Conservation (phyloP, 2,113 vertebrate species). For the Origma solitaria region DNA sequence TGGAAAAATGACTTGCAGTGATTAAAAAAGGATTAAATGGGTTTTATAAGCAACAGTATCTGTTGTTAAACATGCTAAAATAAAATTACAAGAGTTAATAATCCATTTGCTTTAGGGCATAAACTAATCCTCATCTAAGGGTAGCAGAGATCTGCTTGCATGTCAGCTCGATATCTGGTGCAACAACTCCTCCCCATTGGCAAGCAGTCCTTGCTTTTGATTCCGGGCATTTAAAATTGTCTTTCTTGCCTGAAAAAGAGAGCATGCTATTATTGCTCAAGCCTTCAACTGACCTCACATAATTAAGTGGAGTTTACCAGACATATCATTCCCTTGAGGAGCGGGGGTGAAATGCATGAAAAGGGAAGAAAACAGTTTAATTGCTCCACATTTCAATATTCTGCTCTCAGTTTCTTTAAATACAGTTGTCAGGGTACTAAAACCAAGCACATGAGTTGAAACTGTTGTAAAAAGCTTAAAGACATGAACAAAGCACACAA, state of each 20-base stretch:
- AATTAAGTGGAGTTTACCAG: conserved; percentile 42
- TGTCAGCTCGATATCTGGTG: conserved; percentile 22
- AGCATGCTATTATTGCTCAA: conserved; percentile 3
- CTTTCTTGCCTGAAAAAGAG: background rate
- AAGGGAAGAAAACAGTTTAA: conserved; percentile 23
- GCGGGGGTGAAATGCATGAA: background rate
- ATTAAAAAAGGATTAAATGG: conserved; percentile 58
- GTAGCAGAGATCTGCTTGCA: conserved; percentile 23
- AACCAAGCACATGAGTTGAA: background rate
- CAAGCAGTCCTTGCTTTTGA: background rate
- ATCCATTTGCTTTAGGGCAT: conserved; percentile 39
- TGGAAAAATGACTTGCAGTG: conserved; percentile 21
- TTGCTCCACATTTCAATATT: background rate
- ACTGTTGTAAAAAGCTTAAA: background rate
- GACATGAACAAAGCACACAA: background rate
- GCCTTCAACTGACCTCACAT: conserved; percentile 28
- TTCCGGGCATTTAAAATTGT: background rate
- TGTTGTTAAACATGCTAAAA: conserved; percentile 64
- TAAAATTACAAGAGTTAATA: conserved; percentile 62
- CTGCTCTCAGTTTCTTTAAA: background rate
- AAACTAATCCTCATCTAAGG: conserved; percentile 48
- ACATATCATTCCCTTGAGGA: background rate
- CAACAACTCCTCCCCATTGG: conserved; percentile 1
- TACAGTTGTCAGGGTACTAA: background rate
- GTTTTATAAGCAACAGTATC: conserved; percentile 54